These are phyloP conservation scores for Petrolisthes manimaculis DNA, from an alignment of 2,888 invertebrate genomes.

Conservation along the genomic window DNA sequence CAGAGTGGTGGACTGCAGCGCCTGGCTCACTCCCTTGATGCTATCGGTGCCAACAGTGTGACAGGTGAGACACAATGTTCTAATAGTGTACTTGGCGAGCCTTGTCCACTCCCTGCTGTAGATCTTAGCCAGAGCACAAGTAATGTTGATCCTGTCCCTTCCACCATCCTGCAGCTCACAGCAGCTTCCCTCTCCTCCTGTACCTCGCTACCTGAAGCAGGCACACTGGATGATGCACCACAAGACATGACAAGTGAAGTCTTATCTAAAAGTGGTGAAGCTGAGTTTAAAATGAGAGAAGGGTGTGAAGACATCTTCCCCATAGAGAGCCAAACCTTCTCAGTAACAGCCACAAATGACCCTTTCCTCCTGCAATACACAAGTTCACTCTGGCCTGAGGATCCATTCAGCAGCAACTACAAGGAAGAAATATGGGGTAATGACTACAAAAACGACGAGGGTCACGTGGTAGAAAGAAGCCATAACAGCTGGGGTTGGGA, in stretches of 20 bases:
- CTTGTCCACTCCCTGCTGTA: constrained; percentile 33
- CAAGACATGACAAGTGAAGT: neutral
- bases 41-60: constrained; percentile 24
- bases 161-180: neutral
- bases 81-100: constrained; percentile 5
- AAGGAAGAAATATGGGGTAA: no score
- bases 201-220: neutral
- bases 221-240: neutral
- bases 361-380: constrained; percentile 17
- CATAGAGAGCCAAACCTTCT: constrained; percentile 29
- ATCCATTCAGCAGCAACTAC: neutral
- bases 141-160: constrained; percentile 32
- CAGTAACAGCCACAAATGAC: constrained; percentile 45
- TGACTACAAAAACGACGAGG: neutral
- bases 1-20: constrained; percentile 52
- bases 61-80: constrained; percentile 38
- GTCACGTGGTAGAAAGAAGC: constrained; percentile 33
- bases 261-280: neutral
- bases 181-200: neutral
- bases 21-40: constrained; percentile 32
- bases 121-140: constrained; percentile 28
- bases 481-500: constrained; percentile 3
- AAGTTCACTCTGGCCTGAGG: neutral
- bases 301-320: constrained; percentile 30
- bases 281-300: neutral